Conservation (phyloP, 2,113 vertebrate species). For the human region DNA sequence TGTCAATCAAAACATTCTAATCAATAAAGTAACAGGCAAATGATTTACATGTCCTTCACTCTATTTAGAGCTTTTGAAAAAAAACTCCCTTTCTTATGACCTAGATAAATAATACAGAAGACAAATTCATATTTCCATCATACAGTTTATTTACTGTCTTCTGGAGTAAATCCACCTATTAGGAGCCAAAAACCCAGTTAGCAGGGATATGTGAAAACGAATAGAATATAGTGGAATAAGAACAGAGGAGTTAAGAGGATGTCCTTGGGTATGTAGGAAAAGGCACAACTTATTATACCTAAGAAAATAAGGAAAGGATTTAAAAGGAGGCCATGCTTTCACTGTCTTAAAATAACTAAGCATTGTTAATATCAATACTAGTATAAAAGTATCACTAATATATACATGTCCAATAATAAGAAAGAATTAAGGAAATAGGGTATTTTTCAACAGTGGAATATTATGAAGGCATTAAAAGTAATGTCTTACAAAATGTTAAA, state of each 20-base stretch:
- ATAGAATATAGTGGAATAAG: background rate
- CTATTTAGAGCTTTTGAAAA: background rate
- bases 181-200: background rate
- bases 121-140: background rate
- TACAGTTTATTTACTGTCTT: background rate
- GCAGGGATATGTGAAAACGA: background rate
- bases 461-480: background rate
- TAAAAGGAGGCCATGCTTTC: background rate
- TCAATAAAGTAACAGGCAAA: background rate
- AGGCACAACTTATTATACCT: background rate
- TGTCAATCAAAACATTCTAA: background rate
- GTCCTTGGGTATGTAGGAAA: background rate
- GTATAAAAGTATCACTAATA: background rate
- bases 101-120: conserved; percentile 16
- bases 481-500: background rate
- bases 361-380: background rate
- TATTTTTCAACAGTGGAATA: background rate
- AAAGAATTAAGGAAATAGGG: background rate
- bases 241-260: background rate
- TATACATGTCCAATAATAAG: background rate
- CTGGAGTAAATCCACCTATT: background rate
- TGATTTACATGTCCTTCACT: background rate
- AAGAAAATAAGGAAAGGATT: background rate
- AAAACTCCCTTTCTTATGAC: conserved; percentile 9
- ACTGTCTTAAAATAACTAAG: background rate